Evolutionary conservation across 2,113 vertebrate genomes (phyloP).

Genomic region (Monarcha castaneiventris): DNA sequence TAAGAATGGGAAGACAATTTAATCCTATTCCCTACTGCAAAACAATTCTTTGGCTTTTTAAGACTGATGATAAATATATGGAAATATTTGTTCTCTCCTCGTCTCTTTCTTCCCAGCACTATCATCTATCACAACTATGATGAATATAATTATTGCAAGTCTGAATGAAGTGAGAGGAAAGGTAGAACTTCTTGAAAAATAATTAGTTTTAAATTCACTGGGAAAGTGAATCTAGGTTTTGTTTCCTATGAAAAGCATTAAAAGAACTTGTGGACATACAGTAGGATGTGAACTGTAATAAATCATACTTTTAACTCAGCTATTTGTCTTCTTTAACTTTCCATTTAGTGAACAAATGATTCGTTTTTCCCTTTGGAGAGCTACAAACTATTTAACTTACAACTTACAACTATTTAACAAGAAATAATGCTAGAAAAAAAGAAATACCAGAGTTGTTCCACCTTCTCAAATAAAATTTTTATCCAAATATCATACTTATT

Average conservation of each 20-base stretch:
- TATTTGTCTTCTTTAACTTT: slow-evolving; percentile 58
- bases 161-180: background rate
- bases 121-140: background rate
- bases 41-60: background rate
- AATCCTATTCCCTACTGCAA: background rate
- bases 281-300: slow-evolving; percentile 37
- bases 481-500: background rate
- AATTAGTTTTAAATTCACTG: background rate
- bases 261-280: slow-evolving; percentile 23
- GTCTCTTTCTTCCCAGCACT: background rate
- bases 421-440: background rate
- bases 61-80: background rate
- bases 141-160: background rate
- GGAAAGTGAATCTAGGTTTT: slow-evolving; percentile 9
- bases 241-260: slow-evolving; percentile 32
- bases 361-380: slow-evolving; percentile 41
- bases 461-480: slow-evolving; percentile 40
- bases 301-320: slow-evolving; percentile 26
- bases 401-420: slow-evolving; percentile 21
- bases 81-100: background rate
- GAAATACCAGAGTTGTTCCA: background rate
- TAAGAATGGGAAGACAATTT: background rate
- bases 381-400: background rate
- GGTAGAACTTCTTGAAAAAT: slow-evolving; percentile 3
- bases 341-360: slow-evolving; percentile 53